Conservation (phyloP, 2,113 vertebrate genomes). For the Aspiorhynchus laticeps region DNA sequence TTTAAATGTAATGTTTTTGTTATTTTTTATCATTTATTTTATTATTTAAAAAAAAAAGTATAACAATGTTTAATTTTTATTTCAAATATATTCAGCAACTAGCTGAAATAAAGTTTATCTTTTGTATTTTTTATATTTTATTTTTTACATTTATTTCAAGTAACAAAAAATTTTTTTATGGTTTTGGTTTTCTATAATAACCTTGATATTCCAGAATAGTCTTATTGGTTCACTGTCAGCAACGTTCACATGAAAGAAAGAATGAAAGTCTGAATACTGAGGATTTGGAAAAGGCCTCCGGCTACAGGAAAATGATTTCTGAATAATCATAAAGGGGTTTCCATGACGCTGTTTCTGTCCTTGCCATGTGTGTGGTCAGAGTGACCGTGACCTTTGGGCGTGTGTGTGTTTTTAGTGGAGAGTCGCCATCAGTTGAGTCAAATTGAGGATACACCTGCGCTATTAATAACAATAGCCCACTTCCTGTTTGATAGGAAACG, state of each 20-base stretch:
- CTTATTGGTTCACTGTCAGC: background rate
- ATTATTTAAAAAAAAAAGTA: no score
- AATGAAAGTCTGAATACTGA: background rate
- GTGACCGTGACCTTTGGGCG: conserved; percentile 19
- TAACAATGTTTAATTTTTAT: no score
- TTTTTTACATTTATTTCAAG: background rate
- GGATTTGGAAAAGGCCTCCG: background rate
- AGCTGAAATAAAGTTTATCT: no score
- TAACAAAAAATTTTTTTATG: no score
- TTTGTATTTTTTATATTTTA: no score
- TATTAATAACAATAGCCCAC: conserved; percentile 74
- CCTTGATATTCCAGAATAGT: background rate
- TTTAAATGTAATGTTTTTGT: no score
- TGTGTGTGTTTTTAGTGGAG: conserved; percentile 16
- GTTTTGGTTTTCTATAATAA: background rate
- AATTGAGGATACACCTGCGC: conserved; percentile 73
- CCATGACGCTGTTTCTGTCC: conserved; percentile 1
- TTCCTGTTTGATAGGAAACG: conserved; percentile 76
- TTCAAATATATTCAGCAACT: no score
- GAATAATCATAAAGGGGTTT: conserved; percentile 19
- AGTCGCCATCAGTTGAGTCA: conserved; percentile 45
- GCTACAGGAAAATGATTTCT: conserved; percentile 1
- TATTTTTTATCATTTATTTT: no score
- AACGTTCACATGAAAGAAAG: background rate
- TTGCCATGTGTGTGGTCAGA: conserved; percentile 7